Evolutionary conservation across 92 coral and sea anemone species (phyloP), one percentile per base, ranked within the genome.

Genomic region (Parazoanthus atlanticus): DNA sequence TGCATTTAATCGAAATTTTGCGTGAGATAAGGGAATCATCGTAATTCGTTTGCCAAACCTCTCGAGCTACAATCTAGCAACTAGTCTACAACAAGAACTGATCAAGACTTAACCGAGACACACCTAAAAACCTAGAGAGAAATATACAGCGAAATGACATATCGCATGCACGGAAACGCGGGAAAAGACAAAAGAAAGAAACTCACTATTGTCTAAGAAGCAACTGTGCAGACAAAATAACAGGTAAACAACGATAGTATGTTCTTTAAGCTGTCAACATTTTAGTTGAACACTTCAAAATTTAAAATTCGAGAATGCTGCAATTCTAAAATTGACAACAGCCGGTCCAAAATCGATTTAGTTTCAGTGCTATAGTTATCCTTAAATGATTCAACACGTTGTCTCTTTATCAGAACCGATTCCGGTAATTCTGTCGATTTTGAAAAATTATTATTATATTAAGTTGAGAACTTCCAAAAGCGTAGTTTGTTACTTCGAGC

Each of bases 401-500:
- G 9, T 75, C 5, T 33, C 43, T 75, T 71, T 71, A 71, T 36
- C 28, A 21, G 10, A 52, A 41, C 25, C 34, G 11, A 49, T 49
- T 78, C 82, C 82, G 65, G 65, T 43, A 78, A 41, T 49, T 43
- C 32, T 78, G 82, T 78, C 40, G 82, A 78, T 41, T 78, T 78
- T 30, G 65, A 46, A 23, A n/a, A 78, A 6, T 78, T 78, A 46
- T 78, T 8, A 28, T 78, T 78, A 19, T 36, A 75, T 78, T 47
- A 43, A n/a, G 38, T 78, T 78, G 13, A 26, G 2, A 25, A 47
- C 38, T 47, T 6, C 82, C 82, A 78, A 30, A 47, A 33, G 34
- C n/a, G 36, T 78, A 19, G 64, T 78, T 47, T 41, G 33, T 49
- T 13, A 3, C 56, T 41, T n/a, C 25, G 25, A 43, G 34, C 82